Conservation (phyloP, 23 tunicate species). For the Pegea sp. region DNA sequence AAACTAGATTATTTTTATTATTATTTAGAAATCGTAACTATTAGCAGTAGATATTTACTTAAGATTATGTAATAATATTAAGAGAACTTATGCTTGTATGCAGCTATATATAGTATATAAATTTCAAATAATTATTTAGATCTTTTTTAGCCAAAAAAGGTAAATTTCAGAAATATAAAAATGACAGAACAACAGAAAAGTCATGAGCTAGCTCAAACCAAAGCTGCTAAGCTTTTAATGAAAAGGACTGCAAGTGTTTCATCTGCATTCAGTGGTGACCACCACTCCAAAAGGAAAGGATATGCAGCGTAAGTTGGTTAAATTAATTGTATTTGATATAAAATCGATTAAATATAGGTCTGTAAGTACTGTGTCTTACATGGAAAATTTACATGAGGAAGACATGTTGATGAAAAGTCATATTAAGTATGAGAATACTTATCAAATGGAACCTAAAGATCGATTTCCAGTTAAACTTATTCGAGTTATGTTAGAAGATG, state of each 20-base stretch:
- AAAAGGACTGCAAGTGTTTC: slow-evolving; percentile 77
- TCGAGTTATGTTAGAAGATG: slow-evolving; percentile 18
- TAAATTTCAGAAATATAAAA: too few relatives aligned
- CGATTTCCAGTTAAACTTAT: slow-evolving; percentile 35
- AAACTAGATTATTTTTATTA: too few relatives aligned
- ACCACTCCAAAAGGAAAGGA: slow-evolving; percentile 17
- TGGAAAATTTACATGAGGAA: slow-evolving; percentile 73
- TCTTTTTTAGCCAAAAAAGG: too few relatives aligned
- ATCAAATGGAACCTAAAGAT: slow-evolving; percentile 29
- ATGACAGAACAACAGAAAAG: slow-evolving; percentile 27
- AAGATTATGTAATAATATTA: too few relatives aligned
- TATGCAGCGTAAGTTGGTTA: slow-evolving; percentile 54
- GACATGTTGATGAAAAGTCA: slow-evolving; percentile 16
- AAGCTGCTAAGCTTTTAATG: slow-evolving; percentile 56
- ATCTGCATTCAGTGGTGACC: slow-evolving; percentile 40
- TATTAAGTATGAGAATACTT: slow-evolving; percentile 42
- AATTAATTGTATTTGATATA: background rate
- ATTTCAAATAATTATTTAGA: too few relatives aligned
- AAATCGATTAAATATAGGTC: slow-evolving; percentile 40
- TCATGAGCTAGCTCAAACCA: slow-evolving; percentile 68
- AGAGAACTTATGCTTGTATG: too few relatives aligned
- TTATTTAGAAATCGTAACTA: too few relatives aligned
- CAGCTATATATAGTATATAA: too few relatives aligned
- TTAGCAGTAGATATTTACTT: too few relatives aligned
- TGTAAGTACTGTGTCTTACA: slow-evolving; percentile 69